Percentiles rank a stretch among this genome's conserved stretches.
Conservation (phyloP, 2,888 invertebrate genomes). For the Fissipunctia ypsillon region DNA sequence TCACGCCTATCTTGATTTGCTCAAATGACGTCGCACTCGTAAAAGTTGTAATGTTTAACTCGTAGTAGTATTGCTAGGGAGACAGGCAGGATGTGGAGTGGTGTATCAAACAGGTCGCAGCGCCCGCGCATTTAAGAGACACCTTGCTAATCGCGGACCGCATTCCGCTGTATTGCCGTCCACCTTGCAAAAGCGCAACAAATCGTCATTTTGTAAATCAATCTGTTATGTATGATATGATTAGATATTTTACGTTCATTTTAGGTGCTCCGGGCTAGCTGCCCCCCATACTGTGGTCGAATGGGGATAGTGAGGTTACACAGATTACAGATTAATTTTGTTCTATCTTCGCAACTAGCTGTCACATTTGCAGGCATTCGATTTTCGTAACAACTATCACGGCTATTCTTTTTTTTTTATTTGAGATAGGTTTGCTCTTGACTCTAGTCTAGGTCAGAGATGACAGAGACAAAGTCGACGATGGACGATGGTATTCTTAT, state of each 20-base stretch:
- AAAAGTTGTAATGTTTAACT: conserved; percentile 23
- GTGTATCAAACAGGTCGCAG: conserved; percentile 63
- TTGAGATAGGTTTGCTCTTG: no score
- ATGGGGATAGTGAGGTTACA: not conserved
- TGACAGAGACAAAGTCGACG: no score
- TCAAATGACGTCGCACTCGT: conserved; percentile 3
- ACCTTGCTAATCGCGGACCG: conserved; percentile 67
- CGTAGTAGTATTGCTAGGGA: conserved; percentile 44
- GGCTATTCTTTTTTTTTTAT: no score
- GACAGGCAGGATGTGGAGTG: conserved; percentile 64
- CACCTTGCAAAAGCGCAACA: conserved; percentile 48
- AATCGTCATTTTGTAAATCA: conserved; percentile 42
- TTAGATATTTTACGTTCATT: conserved; percentile 10
- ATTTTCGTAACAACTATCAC: not conserved
- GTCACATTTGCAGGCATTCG: not conserved
- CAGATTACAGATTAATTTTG: not conserved
- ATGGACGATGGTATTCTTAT: no score
- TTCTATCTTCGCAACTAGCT: not conserved
- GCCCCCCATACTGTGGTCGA: not conserved
- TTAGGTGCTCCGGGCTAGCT: not conserved
- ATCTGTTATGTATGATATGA: not conserved
- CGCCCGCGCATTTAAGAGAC: conserved; percentile 58
- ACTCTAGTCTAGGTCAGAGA: no score
- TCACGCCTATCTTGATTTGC: conserved; percentile 6
- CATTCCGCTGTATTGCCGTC: conserved; percentile 64